A percentile compares a stretch with the other conserved stretches of the same genome.
These are phyloP conservation scores for Palythoa heliodiscus DNA, from an alignment of 92 coral and sea anemone genomes.

Conservation along the genomic window DNA sequence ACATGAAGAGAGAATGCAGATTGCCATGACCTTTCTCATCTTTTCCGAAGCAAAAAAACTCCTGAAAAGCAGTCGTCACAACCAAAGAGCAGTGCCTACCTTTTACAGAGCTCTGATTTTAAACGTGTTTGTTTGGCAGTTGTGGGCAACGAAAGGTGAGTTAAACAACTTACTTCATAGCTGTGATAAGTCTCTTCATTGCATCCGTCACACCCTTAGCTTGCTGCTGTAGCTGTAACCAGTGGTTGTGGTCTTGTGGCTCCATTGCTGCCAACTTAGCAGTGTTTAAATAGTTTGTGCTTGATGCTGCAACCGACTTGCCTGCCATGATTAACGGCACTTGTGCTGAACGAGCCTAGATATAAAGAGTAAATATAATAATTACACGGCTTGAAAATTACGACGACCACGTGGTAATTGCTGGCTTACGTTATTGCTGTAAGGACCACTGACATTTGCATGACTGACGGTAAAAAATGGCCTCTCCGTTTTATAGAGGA, in stretches of 20 bases:
- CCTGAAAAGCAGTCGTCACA: too few relatives aligned
- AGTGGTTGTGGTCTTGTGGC: constrained; percentile 79
- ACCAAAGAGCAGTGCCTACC: background rate
- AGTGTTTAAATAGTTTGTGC: constrained; percentile 88
- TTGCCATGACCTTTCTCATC: too few relatives aligned
- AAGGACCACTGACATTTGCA: too few relatives aligned
- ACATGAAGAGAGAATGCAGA: too few relatives aligned
- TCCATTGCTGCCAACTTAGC: constrained; percentile 90
- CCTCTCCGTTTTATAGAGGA: too few relatives aligned
- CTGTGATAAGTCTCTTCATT: constrained; percentile 90
- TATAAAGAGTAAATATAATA: background rate
- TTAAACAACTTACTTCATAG: constrained; percentile 79
- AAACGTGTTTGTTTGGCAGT: too few relatives aligned
- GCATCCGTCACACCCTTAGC: constrained; percentile 97
- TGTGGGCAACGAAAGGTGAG: background rate
- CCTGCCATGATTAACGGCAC: constrained; percentile 99
- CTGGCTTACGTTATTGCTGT: too few relatives aligned
- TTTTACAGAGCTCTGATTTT: background rate
- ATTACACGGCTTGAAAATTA: too few relatives aligned
- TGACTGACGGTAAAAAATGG: too few relatives aligned
- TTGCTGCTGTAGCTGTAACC: constrained; percentile 89
- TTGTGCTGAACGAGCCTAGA: constrained; percentile 98
- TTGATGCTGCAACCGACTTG: constrained; percentile 89
- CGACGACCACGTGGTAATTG: too few relatives aligned
- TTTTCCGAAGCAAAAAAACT: too few relatives aligned